Base-by-base conservation (phyloP, 2,797 vertebrate species). In the Agapornis canus region DNA sequence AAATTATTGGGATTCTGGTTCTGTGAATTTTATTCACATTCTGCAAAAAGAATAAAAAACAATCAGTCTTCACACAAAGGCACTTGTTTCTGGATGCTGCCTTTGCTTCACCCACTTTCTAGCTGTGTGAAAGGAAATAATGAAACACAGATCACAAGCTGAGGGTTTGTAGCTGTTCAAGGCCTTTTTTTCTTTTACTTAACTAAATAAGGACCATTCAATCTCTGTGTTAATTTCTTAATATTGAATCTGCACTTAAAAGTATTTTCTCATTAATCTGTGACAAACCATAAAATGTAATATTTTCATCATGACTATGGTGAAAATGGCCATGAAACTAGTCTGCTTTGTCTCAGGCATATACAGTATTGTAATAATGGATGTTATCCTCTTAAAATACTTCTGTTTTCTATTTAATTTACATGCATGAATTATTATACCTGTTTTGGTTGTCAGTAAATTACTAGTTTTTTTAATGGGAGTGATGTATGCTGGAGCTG, bases 251-350 rank as follows among this genome's bases (percentile, higher is more conserved):
- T 47, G 31, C 21, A 88, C 49, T 95, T 96, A 87, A 86, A 96
- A 96, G 60, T 76, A 79, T 96, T 96, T 97, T 92, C 56, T 95
- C 89, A 86, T 92, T 95, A 95, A 92, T 97, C 84, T 89, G 70
- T 13, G 47, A 79, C 71, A 96, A 94, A 95, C 45, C 52, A 87
- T 86, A 89, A 95, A 88, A 96, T 85, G 31, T 65, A 64, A n/a
- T 89, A 84, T 95, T 95, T 96, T 95, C 37, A 81, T 61, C 71
- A 60, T 82, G 75, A 65, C 71, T 81, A 54, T 84, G 42, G 49
- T 63, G 27, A 82, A 87, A 93, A 93, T 39, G 71, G 8, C 84
- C 68, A 26, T 71, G 81, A 96, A 96, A 95, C 66, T 82, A 77
- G 49, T 71, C 83, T 45, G 26, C 23, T 91, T 94, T 95, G 61